These are phyloP conservation scores for Anoplopoma fimbria DNA, from an alignment of 2,113 vertebrate species.

Conservation along the genomic window DNA sequence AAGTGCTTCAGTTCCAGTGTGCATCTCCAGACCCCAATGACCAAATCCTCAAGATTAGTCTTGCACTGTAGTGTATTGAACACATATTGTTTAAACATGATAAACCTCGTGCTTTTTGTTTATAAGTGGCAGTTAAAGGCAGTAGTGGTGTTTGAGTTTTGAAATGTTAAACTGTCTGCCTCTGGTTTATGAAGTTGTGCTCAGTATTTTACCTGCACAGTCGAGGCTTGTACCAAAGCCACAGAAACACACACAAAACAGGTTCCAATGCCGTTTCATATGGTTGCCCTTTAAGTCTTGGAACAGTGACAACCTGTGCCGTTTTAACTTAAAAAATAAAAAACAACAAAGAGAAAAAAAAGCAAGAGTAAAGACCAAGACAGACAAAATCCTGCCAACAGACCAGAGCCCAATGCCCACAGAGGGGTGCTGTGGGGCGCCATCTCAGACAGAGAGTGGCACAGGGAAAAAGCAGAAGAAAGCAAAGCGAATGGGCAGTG, in stretches of 20 bases:
- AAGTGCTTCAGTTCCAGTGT: neutral
- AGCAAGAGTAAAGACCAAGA: slow-evolving; percentile 58
- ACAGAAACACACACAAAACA: slow-evolving; percentile 53
- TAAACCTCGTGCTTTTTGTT: neutral
- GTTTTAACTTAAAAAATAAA: slow-evolving; percentile 70
- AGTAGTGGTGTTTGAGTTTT: neutral
- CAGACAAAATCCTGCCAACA: slow-evolving; percentile 62
- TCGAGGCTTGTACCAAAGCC: slow-evolving; percentile 12
- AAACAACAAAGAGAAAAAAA: slow-evolving; percentile 32
- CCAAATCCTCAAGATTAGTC: neutral
- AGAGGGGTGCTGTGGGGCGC: slow-evolving; percentile 70
- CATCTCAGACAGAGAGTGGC: slow-evolving; percentile 60
- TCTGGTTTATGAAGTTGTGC: slow-evolving; percentile 16
- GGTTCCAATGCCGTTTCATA: slow-evolving; percentile 82
- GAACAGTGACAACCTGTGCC: slow-evolving; percentile 83
- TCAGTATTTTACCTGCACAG: slow-evolving; percentile 30
- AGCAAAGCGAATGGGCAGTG: slow-evolving; percentile 74
- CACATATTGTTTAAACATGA: neutral
- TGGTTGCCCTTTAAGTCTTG: slow-evolving; percentile 81
- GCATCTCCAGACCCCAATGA: neutral
- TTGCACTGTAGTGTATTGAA: neutral
- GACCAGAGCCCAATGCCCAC: slow-evolving; percentile 62
- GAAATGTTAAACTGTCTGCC: neutral
- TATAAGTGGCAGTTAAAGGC: neutral
- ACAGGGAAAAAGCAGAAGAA: slow-evolving; percentile 67